Conservation (phyloP, 2,888 invertebrate genomes). For the Thecocarcelia acutangulata region DNA sequence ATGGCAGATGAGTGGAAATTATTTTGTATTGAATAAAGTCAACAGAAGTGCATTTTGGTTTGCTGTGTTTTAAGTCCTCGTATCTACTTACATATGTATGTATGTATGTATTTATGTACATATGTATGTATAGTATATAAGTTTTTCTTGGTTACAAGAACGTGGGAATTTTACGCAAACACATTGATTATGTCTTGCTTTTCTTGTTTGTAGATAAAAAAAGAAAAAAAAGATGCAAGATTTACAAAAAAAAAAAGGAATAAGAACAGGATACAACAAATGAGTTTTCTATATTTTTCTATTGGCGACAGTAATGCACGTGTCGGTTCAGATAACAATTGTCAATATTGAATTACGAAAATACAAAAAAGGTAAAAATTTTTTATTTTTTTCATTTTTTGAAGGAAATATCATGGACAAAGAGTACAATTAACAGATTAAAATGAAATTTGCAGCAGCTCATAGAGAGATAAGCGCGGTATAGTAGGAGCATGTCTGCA, state of each 20-base stretch:
- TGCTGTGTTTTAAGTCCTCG: not conserved
- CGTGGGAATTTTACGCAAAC: conserved; percentile 58
- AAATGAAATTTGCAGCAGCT: too few relatives aligned
- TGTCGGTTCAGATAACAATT: conserved; percentile 23
- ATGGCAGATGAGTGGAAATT: conserved; percentile 14
- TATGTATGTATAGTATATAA: conserved; percentile 10
- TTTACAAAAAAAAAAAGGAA: conserved; percentile 32
- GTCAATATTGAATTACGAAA: not conserved
- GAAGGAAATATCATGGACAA: too few relatives aligned
- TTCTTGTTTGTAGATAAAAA: not conserved
- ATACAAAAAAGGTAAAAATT: not conserved
- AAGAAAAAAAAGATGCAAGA: conserved; percentile 12
- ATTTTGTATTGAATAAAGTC: conserved; percentile 38
- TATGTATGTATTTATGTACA: not conserved
- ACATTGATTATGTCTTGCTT: conserved; percentile 7
- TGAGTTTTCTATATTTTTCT: conserved; percentile 8
- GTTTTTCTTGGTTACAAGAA: conserved; percentile 53
- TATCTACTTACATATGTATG: not conserved
- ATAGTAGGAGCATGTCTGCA: too few relatives aligned
- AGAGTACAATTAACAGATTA: too few relatives aligned
- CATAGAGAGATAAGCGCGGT: too few relatives aligned
- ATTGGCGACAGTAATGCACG: conserved; percentile 42
- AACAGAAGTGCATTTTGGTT: conserved; percentile 8
- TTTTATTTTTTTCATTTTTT: not conserved
- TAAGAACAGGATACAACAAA: conserved; percentile 56